A percentile compares a stretch with the other conserved stretches of the same genome.
phyloP scores from a whole-genome alignment of 2,797 vertebrate species.

The Eulemur albifrons region DNA sequence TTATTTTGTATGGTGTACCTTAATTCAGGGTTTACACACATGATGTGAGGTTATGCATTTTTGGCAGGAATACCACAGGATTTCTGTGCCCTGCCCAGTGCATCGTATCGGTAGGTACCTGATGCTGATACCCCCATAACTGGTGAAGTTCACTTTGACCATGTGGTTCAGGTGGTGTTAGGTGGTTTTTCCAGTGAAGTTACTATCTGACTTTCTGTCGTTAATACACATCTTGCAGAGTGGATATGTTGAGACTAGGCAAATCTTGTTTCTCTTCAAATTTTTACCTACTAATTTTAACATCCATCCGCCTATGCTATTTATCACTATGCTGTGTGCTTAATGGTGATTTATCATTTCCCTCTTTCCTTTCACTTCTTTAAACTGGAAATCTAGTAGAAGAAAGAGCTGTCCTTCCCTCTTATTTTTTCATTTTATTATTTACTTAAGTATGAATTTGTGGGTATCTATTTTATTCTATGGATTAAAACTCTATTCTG shows the following conservation, averaged over 20 bases:
- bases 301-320: neutral
- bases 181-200: neutral
- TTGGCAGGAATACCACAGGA: neutral
- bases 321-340: neutral
- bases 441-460: neutral
- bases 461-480: neutral
- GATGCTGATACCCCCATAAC: neutral
- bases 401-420: neutral
- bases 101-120: neutral
- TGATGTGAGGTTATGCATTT: neutral
- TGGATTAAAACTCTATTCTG: neutral
- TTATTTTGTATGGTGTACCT: neutral
- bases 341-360: neutral
- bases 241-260: neutral
- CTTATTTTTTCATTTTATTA: neutral
- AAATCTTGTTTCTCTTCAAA: neutral
- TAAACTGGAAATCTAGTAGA: neutral
- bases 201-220: neutral
- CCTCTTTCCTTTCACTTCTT: neutral
- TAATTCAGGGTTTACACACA: neutral
- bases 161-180: neutral
- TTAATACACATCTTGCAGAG: neutral
- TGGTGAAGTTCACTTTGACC: neutral
- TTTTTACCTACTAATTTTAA: neutral
- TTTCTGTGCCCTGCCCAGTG: neutral